Base-by-base conservation (phyloP, 2,888 invertebrate genomes). In the Argyra leucocephala region DNA sequence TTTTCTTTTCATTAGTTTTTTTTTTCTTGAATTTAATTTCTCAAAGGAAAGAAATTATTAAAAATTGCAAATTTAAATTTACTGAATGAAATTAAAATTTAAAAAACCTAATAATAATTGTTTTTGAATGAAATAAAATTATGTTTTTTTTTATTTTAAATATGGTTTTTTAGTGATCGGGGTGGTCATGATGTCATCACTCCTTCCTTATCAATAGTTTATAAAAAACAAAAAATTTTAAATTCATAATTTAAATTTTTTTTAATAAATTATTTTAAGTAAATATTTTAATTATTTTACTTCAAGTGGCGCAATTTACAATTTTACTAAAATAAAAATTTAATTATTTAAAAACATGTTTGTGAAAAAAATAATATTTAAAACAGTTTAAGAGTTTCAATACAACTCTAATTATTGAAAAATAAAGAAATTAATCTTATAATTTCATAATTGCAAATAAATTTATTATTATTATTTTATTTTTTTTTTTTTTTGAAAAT, bases 111-210 rank as follows among this genome's bases (percentile, higher is more conserved):
- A 59, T 59, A 23, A 23, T 22, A 4, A 21, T 58, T 59, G 18
- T 18, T 24, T n/a, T 59, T 57, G 21, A 57, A 22, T 57, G 10
- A 59, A 59, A 58, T 22, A 58, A 58, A 22, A 22, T 22, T 22
- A 23, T 22, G 12, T 23, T 48, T 15, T 48, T 18, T 48, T 15
- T 12, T 48, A 48, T 18, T 18, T 31, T 18, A 48, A 48, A 48
- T 48, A 48, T 48, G 48, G 18, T 48, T 59, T n/a, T 23, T 18
- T 23, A 59, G 59, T 59, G 59, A 59, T 59, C 59, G 59, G 59
- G 59, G 59, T 59, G 59, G 59, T 23, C 59, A 59, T 59, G 23
- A 59, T 23, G 12, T 23, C 6, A 48, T 48, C 48, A 48, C 48
- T 48, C 48, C 48, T 48, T n/a, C n/a, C n/a, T 48, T 48, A 48